Percentiles rank a stretch among this genome's conserved stretches.
Evolutionary conservation across 2,888 invertebrate genomes (phyloP).

Genomic region (Macrophya annulata): DNA sequence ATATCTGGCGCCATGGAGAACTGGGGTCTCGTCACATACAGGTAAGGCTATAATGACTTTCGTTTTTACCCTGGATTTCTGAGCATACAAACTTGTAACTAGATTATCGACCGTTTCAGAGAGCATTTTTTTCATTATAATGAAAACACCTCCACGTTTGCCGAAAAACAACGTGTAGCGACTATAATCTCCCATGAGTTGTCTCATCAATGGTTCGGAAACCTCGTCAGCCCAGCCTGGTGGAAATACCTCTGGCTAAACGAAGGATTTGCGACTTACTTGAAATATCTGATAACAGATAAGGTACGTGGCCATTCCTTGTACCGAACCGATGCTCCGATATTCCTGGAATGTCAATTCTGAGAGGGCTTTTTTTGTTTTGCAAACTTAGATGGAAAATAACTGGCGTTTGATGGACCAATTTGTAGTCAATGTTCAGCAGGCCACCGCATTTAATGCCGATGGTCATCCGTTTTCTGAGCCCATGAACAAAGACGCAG

Average conservation of each 20-base stretch:
- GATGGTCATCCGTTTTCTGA: slow-evolving; percentile 79
- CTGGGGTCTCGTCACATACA: slow-evolving; percentile 86
- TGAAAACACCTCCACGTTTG: slow-evolving; percentile 63
- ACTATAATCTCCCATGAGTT: slow-evolving; percentile 80
- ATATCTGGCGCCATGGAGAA: slow-evolving; percentile 91
- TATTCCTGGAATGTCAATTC: background rate
- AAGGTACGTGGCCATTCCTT: slow-evolving; percentile 65
- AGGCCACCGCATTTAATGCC: slow-evolving; percentile 72
- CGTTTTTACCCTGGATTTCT: too few species aligned
- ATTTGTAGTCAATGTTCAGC: slow-evolving; percentile 71
- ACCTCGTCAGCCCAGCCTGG: slow-evolving; percentile 76
- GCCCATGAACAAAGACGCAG: slow-evolving; percentile 81
- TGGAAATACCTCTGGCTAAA: slow-evolving; percentile 78
- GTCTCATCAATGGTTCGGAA: slow-evolving; percentile 81
- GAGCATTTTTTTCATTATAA: slow-evolving; percentile 61
- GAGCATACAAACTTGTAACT: background rate
- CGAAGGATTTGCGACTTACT: slow-evolving; percentile 81
- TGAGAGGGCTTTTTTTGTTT: background rate
- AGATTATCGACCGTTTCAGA: slow-evolving; percentile 43
- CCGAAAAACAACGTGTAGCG: slow-evolving; percentile 67
- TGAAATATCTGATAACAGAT: slow-evolving; percentile 78
- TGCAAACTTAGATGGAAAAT: slow-evolving; percentile 80
- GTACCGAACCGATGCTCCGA: slow-evolving; percentile 51
- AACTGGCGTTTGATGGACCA: slow-evolving; percentile 82
- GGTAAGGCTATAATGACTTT: slow-evolving; percentile 73